Percentiles rank a stretch among this genome's conserved stretches.
These are phyloP conservation scores for Antheraea yamamai DNA, from an alignment of 2,888 invertebrate species.

Conservation along the genomic window DNA sequence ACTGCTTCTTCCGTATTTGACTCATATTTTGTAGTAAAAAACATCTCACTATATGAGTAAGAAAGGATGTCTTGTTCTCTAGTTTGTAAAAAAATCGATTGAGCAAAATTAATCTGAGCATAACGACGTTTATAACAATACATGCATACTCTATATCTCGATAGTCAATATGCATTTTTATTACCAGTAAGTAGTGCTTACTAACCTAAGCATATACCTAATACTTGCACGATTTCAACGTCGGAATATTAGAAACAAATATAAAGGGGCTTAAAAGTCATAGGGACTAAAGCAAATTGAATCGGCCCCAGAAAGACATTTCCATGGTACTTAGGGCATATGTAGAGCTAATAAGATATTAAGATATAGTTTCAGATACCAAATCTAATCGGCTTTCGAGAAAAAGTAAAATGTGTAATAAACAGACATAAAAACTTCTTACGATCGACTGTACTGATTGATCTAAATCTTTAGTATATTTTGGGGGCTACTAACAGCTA, in stretches of 20 bases:
- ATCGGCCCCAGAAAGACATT: too few relatives aligned
- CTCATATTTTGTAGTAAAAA: background rate
- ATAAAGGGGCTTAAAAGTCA: background rate
- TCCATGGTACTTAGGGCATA: too few relatives aligned
- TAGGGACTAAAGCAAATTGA: too few relatives aligned
- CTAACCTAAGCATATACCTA: background rate
- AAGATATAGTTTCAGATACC: too few relatives aligned
- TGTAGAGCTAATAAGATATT: too few relatives aligned
- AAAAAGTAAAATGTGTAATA: too few relatives aligned
- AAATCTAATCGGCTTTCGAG: too few relatives aligned
- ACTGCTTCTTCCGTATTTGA: background rate
- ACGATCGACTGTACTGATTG: too few relatives aligned
- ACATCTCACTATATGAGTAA: background rate
- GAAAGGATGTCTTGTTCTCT: background rate
- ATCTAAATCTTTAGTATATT: too few relatives aligned
- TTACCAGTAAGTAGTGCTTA: background rate
- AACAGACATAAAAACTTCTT: too few relatives aligned
- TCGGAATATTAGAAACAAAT: background rate
- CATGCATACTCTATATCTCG: background rate
- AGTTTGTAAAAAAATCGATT: background rate
- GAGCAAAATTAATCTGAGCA: background rate
- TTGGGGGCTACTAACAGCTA: too few relatives aligned
- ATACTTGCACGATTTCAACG: background rate
- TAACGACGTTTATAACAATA: background rate
- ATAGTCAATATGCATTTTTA: too few relatives aligned